Evolutionary conservation across 2,888 invertebrate genomes (phyloP).

Genomic region (Eristalinus sepulchralis): DNA sequence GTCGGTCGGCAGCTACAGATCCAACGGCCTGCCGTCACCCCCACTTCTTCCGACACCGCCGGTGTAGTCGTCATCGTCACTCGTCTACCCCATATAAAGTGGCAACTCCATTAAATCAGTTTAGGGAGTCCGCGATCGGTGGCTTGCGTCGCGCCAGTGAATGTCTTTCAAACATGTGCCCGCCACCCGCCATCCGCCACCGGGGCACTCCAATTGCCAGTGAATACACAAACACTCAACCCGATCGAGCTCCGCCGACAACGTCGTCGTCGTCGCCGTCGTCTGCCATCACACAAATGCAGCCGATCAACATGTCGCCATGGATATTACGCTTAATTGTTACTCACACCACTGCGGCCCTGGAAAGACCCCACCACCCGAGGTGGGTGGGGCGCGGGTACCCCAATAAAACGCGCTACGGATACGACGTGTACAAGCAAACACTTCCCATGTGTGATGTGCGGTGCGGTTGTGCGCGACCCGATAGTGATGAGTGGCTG

Average conservation of each 20-base stretch:
- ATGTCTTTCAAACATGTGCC: conserved; percentile 31
- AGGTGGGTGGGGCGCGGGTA: not conserved
- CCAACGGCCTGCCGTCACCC: not conserved
- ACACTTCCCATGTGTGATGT: conserved; percentile 34
- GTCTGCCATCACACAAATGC: conserved; percentile 60
- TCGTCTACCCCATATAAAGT: conserved; percentile 50
- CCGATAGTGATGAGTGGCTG: conserved; percentile 56
- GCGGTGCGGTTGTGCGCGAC: conserved; percentile 24
- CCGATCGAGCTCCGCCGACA: conserved; percentile 21
- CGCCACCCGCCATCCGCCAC: not conserved
- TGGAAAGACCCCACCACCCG: conserved; percentile 15
- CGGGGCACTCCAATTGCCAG: conserved; percentile 47
- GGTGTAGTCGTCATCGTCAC: not conserved
- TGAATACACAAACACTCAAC: conserved; percentile 57
- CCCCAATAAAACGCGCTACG: conserved; percentile 35
- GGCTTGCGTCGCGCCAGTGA: conserved; percentile 78
- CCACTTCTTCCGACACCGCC: not conserved
- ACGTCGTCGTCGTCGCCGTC: conserved; percentile 25
- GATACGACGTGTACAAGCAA: conserved; percentile 45
- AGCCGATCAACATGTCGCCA: conserved; percentile 65
- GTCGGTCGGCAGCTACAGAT: not conserved
- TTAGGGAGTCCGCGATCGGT: conserved; percentile 75
- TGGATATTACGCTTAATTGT: conserved; percentile 66
- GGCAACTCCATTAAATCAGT: conserved; percentile 70
- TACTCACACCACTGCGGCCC: conserved; percentile 42